Evolutionary conservation across 2,888 invertebrate species (phyloP), one percentile per base, ranked within the genome.

Genomic region (Pseudeuparius sepicola): DNA sequence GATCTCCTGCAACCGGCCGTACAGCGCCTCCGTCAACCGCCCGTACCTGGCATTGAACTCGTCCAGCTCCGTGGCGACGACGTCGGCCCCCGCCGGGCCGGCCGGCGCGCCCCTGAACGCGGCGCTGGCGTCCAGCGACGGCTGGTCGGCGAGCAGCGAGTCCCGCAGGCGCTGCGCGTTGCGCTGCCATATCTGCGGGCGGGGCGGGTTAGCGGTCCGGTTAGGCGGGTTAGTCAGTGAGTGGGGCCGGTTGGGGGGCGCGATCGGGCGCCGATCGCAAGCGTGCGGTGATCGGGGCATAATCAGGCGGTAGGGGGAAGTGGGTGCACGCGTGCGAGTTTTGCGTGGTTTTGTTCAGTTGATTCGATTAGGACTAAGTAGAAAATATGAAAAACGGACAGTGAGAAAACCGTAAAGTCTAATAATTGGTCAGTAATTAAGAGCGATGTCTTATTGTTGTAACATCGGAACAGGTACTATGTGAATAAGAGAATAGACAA

Each of bases 131-230:
- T 86, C 86, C 57, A 85, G 60, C 37, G 83, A 84, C 2, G 86
- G 86, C 54, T 85, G 86, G 32, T 80, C 71, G 53, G 86, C 85
- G 60, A 90, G 75, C 46, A 90, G 71, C 65, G 75, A 75, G 54
- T 87, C 87, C 44, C 78, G 73, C 70, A 84, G 93, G 46, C 81
- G 78, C 64, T 83, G 80, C 60, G 88, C 78, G 56, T 84, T 75
- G 59, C 81, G 78, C 61, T 85, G 81, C 71, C 86, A 85, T 60
- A 84, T 85, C 88, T 89, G 78, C 49, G 60, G 60, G 59, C 59
- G 59, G 49, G 59, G n/a, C n/a, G n/a, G n/a, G 59, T 60, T 60
- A 60, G 60, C 59, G 61, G 64, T 68, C 59, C 66, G 62, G 65
- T 60, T 58, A 59, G 59, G 58, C 47, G 47, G 64, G 66, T 65